These are phyloP conservation scores for Drosophila flavopinicola DNA, from an alignment of 2,888 invertebrate genomes.

Conservation along the genomic window DNA sequence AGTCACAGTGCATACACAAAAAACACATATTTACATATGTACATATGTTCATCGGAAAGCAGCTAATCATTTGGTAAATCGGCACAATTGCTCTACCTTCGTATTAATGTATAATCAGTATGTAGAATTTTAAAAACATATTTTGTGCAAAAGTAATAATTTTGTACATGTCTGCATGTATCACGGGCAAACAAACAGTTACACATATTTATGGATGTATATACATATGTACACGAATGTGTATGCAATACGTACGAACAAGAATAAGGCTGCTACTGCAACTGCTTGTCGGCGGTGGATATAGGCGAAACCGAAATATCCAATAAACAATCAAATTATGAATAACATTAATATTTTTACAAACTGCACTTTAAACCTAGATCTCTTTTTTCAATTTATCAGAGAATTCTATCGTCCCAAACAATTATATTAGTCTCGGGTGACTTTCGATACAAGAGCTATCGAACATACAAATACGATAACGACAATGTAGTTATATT, in stretches of 20 bases:
- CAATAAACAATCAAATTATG: slow-evolving; percentile 8
- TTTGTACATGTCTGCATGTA: neutral
- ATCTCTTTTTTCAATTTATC: slow-evolving; percentile 7
- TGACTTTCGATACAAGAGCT: slow-evolving; percentile 5
- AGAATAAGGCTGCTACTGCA: slow-evolving; percentile 11
- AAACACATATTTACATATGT: neutral
- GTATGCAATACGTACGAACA: slow-evolving; percentile 30
- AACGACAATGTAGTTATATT: neutral
- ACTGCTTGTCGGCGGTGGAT: slow-evolving; percentile 13
- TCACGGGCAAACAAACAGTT: slow-evolving; percentile 8
- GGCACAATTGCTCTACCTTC: neutral
- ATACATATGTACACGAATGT: slow-evolving; percentile 1
- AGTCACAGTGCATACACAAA: slow-evolving; percentile 1
- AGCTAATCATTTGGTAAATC: neutral
- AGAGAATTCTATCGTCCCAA: slow-evolving; percentile 20
- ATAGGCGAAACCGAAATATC: slow-evolving; percentile 2
- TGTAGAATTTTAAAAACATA: neutral
- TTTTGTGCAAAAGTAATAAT: neutral
- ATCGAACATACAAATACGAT: slow-evolving; percentile 5
- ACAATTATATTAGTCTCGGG: slow-evolving; percentile 12
- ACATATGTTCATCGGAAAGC: neutral
- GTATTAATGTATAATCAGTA: neutral
- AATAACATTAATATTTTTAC: slow-evolving; percentile 25
- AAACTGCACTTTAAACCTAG: neutral
- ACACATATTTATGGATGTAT: neutral